These are phyloP conservation scores for Nipponacmea schrenckii DNA, from an alignment of 2,888 invertebrate genomes.

Conservation along the genomic window DNA sequence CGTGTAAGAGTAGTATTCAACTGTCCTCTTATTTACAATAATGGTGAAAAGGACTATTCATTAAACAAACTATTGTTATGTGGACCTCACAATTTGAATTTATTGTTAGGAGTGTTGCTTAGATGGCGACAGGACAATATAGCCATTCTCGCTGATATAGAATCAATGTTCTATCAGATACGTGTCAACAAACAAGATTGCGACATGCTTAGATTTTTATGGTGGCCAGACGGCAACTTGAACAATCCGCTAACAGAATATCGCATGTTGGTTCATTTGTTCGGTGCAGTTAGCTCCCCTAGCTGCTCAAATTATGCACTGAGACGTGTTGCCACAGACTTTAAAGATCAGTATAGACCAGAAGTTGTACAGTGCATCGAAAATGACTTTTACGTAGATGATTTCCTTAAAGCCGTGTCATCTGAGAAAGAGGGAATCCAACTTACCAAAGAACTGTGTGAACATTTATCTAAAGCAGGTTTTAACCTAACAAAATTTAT, in stretches of 20 bases:
- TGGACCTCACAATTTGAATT: constrained; percentile 28
- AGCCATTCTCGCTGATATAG: constrained; percentile 29
- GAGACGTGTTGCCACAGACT: constrained; percentile 9
- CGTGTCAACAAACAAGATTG: constrained; percentile 22
- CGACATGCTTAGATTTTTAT: constrained; percentile 24
- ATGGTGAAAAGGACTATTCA: constrained; percentile 11
- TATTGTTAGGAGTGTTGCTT: constrained; percentile 27
- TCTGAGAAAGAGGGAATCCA: constrained; percentile 10
- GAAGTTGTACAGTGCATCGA: constrained; percentile 10
- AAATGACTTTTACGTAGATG: constrained; percentile 27
- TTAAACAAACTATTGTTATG: constrained; percentile 27
- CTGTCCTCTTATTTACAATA: no score
- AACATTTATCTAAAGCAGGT: background rate
- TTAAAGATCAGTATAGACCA: background rate
- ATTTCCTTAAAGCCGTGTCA: constrained; percentile 16
- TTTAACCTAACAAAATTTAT: background rate
- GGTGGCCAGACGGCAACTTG: constrained; percentile 14
- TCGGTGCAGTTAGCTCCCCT: constrained; percentile 13
- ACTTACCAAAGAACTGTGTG: background rate
- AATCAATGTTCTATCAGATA: constrained; percentile 31
- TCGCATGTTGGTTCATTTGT: constrained; percentile 19
- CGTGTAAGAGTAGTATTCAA: constrained; percentile 9
- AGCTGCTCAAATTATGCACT: constrained; percentile 21
- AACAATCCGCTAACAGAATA: constrained; percentile 11
- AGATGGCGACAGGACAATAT: constrained; percentile 26